These are phyloP conservation scores for Galaxea fascicularis DNA, from an alignment of 92 coral and sea anemone species.

Conservation along the genomic window DNA sequence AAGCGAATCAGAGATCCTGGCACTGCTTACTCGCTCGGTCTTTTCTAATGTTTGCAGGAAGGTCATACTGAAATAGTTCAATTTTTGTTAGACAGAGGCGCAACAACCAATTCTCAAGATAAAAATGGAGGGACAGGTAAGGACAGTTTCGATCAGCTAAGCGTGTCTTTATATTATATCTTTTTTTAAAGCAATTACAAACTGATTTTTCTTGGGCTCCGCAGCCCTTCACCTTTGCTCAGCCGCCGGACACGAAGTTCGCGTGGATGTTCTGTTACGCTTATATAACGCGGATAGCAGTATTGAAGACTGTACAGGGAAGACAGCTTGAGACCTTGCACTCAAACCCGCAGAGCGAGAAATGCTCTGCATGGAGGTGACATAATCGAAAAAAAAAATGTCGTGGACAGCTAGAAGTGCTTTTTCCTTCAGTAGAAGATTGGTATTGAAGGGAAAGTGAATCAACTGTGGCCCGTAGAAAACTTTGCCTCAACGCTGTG, in stretches of 20 bases:
- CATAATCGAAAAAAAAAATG: neutral
- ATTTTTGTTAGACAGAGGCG: constrained; percentile 69
- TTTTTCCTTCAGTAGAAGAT: neutral
- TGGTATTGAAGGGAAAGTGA: neutral
- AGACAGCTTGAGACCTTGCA: constrained; percentile 80
- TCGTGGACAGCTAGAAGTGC: neutral
- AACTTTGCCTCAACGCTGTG: too few relatives aligned
- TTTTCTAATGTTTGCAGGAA: constrained; percentile 66
- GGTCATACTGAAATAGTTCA: constrained; percentile 69
- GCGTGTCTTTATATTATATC: too few relatives aligned
- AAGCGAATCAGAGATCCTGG: too few relatives aligned
- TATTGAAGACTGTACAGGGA: constrained; percentile 74
- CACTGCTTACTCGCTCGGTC: neutral
- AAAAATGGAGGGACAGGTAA: constrained; percentile 87
- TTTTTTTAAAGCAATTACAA: neutral
- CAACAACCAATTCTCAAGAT: constrained; percentile 71
- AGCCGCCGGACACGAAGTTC: constrained; percentile 86
- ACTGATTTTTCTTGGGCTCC: neutral
- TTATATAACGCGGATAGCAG: constrained; percentile 62
- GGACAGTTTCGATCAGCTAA: neutral
- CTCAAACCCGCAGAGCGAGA: constrained; percentile 70
- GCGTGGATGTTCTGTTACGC: constrained; percentile 72
- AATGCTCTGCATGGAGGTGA: constrained; percentile 24
- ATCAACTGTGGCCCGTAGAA: too few relatives aligned
- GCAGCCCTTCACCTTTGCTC: constrained; percentile 94